Percentiles rank a stretch among this genome's conserved stretches.
These are phyloP conservation scores for Galeruca laticollis DNA, from an alignment of 2,888 invertebrate genomes.

Conservation along the genomic window DNA sequence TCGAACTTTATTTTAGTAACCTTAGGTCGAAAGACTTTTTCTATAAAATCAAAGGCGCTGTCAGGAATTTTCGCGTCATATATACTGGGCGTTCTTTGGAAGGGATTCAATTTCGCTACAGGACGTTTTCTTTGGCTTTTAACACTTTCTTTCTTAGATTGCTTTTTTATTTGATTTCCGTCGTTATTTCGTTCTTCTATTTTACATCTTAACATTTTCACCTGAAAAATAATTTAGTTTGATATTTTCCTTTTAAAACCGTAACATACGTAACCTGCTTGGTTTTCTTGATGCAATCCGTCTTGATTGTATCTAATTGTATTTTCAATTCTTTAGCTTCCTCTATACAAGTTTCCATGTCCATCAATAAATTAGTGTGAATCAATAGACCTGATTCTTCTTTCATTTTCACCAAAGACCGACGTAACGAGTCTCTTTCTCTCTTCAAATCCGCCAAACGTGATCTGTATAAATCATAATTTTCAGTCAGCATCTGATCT, in stretches of 20 bases:
- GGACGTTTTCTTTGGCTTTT: background rate
- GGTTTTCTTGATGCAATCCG: background rate
- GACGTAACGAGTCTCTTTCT: background rate
- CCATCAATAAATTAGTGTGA: background rate
- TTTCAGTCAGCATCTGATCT: background rate
- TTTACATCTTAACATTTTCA: background rate
- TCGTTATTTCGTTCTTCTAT: background rate
- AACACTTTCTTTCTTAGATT: background rate
- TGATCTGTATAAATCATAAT: background rate
- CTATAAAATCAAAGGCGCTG: background rate
- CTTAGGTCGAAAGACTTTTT: background rate
- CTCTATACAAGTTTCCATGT: background rate
- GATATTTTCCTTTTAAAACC: background rate
- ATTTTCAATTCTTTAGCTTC: background rate
- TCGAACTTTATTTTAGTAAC: background rate
- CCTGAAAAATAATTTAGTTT: background rate
- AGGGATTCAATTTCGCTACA: background rate
- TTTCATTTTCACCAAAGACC: background rate
- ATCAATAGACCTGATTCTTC: conserved; percentile 1
- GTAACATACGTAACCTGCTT: background rate
- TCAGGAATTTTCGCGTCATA: background rate
- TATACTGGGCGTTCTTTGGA: background rate
- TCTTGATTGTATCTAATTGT: background rate
- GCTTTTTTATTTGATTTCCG: background rate
- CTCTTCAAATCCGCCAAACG: background rate